These are phyloP conservation scores for Notolabrus celidotus DNA, from an alignment of 2,797 vertebrate species.

Conservation along the genomic window DNA sequence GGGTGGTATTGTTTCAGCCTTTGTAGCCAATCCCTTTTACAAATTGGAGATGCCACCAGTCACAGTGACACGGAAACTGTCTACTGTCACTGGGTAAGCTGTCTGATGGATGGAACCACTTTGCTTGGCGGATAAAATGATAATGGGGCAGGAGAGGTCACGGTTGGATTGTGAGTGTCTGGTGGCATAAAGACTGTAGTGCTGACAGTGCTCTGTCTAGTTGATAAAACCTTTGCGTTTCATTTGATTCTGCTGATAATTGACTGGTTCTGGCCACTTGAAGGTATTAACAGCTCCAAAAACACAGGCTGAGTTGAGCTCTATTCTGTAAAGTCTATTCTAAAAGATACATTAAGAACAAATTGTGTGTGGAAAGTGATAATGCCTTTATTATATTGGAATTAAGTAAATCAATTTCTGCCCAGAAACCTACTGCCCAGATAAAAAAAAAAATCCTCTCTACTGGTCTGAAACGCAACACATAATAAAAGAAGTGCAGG, in stretches of 20 bases:
- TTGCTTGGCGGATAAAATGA: slow-evolving; percentile 54
- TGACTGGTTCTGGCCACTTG: slow-evolving; percentile 43
- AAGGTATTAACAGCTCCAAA: slow-evolving; percentile 36
- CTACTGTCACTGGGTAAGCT: slow-evolving; percentile 47
- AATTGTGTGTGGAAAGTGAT: background rate
- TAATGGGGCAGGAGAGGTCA: slow-evolving; percentile 53
- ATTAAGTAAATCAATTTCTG: slow-evolving; percentile 22
- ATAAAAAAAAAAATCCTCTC: slow-evolving; percentile 17
- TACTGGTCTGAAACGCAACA: slow-evolving; percentile 24
- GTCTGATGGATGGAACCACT: slow-evolving; percentile 71
- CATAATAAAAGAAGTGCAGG: slow-evolving; percentile 7
- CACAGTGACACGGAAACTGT: slow-evolving; percentile 48
- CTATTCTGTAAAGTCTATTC: slow-evolving; percentile 8
- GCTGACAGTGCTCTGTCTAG: slow-evolving; percentile 7
- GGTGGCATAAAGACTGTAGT: slow-evolving; percentile 26
- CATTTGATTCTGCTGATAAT: slow-evolving; percentile 43
- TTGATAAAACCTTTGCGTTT: slow-evolving; percentile 25
- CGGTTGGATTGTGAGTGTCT: slow-evolving; percentile 43
- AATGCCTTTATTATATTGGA: slow-evolving; percentile 21
- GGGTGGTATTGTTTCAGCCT: slow-evolving; percentile 71
- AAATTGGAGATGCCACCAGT: slow-evolving; percentile 54
- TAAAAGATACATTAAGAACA: slow-evolving; percentile 1
- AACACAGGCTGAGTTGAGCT: slow-evolving; percentile 14
- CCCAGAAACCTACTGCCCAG: background rate
- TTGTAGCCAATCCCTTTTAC: slow-evolving; percentile 64